These are phyloP conservation scores for Echinometra lucunter DNA, from an alignment of 53 echinoderm and acorn worm genomes.

Conservation along the genomic window DNA sequence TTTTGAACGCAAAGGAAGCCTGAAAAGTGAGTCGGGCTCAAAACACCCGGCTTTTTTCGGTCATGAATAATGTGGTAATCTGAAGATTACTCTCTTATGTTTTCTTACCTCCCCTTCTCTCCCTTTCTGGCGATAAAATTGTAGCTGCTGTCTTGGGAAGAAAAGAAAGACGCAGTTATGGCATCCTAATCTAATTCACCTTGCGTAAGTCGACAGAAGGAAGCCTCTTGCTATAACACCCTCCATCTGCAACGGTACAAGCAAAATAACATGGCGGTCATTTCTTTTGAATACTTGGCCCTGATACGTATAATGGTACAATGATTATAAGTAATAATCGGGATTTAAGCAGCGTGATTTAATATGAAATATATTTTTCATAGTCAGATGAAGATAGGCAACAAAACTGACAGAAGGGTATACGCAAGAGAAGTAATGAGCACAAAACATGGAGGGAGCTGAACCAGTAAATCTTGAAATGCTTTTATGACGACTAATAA, in stretches of 20 bases:
- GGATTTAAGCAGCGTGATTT: not conserved
- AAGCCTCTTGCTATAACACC: not conserved
- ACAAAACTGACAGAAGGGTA: not conserved
- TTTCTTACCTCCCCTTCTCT: constrained; percentile 21
- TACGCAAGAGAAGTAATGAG: not conserved
- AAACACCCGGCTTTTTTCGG: constrained; percentile 9
- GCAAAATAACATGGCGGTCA: constrained; percentile 43
- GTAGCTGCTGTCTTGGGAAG: constrained; percentile 7
- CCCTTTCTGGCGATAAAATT: constrained; percentile 1
- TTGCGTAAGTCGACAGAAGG: constrained; percentile 22
- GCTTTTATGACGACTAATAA: too few relatives aligned
- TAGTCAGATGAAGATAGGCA: not conserved
- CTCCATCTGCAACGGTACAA: not conserved
- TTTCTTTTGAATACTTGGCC: constrained; percentile 30
- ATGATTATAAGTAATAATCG: constrained; percentile 47
- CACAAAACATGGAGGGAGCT: not conserved
- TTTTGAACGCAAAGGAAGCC: constrained; percentile 19
- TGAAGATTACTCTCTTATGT: constrained; percentile 42
- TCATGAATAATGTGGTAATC: constrained; percentile 57
- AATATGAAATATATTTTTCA: constrained; percentile 15
- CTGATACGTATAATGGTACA: not conserved
- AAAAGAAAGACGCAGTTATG: constrained; percentile 31
- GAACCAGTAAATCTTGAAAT: not conserved
- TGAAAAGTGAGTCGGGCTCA: not conserved
- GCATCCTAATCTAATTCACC: constrained; percentile 60